Evolutionary conservation across 2,113 vertebrate genomes (phyloP), one percentile per base, ranked within the genome.

Genomic region (Ictalurus punctatus): DNA sequence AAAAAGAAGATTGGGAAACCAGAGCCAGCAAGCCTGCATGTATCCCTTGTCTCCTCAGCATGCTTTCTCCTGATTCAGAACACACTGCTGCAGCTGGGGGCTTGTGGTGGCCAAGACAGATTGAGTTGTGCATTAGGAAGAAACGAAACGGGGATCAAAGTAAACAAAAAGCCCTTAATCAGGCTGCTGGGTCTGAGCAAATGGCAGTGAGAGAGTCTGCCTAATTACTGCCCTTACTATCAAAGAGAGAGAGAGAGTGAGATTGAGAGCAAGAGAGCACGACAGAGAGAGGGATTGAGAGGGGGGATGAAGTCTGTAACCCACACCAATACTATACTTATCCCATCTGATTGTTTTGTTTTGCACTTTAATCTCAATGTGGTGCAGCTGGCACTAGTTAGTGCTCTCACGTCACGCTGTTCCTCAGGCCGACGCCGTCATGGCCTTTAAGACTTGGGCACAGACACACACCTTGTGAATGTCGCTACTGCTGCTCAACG

Each of bases 321-420:
- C 95, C 84, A 94, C 94, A 93, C 94, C 93, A 94, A 95, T 92
- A 90, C 93, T 94, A 93, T 63, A 94, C 94, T 95, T 94, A 95
- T 95, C 95, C 95, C 91, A 94, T 94, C 94, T 96, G 95, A 96
- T 95, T 95, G 94, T 94, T 90, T 81, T 89, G 73, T 85, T 89
- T 95, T 94, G 94, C 93, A 94, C 95, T 95, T 96, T 96, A 94
- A 95, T 95, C 94, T 96, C 92, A 92, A 92, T 89, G 91, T 52
- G 91, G 92, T 84, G 92, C 96, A 97, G 96, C 96, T 97, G 96
- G 95, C 95, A 96, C 92, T 93, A 92, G 94, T 97, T 96, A 97
- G 92, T 90, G 69, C 90, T 93, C 90, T 93, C 95, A 93, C 91
- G 93, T 95, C 91, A 95, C 91, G 94, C 93, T 95, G 93, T 93